Percentiles rank a stretch among this genome's conserved stretches.
Conservation (phyloP, 1,140 invertebrate genomes). For the Lasioglossum baleicum region DNA sequence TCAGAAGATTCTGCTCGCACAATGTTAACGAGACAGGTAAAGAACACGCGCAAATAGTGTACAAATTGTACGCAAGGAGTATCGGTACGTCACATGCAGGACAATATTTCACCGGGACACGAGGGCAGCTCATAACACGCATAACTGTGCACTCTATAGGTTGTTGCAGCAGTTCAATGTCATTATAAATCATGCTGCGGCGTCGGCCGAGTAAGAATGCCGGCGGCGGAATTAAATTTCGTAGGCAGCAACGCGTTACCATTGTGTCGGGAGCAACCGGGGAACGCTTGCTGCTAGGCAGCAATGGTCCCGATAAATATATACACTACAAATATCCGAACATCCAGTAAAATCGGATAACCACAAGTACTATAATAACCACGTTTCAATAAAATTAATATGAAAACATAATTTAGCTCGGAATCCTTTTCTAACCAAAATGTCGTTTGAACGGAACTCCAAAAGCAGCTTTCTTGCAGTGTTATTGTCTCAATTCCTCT, state of each 20-base stretch:
- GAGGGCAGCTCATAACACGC: constrained; percentile 30
- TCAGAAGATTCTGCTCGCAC: too few species aligned
- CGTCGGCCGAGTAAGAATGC: constrained; percentile 35
- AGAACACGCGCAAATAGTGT: too few species aligned
- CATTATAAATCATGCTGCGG: constrained; percentile 51
- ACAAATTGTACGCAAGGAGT: neutral
- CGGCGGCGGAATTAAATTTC: constrained; percentile 55
- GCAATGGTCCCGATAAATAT: neutral
- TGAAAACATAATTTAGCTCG: too few species aligned
- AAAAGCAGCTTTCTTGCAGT: too few species aligned
- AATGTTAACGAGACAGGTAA: too few species aligned
- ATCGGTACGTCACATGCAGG: neutral
- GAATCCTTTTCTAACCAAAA: too few species aligned
- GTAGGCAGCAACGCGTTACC: constrained; percentile 38
- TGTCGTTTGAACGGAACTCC: too few species aligned
- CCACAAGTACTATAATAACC: too few species aligned
- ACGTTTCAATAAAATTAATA: too few species aligned
- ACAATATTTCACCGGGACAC: constrained; percentile 35
- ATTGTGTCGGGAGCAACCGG: constrained; percentile 19
- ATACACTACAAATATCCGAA: too few species aligned
- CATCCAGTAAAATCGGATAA: too few species aligned
- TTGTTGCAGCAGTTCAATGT: constrained; percentile 34
- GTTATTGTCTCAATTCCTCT: too few species aligned
- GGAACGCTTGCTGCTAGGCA: neutral
- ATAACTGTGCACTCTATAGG: constrained; percentile 24